A percentile compares a stretch with the other conserved stretches of the same genome.
Evolutionary conservation across 2,888 invertebrate species (phyloP).

Genomic region (Heliconius cydno): DNA sequence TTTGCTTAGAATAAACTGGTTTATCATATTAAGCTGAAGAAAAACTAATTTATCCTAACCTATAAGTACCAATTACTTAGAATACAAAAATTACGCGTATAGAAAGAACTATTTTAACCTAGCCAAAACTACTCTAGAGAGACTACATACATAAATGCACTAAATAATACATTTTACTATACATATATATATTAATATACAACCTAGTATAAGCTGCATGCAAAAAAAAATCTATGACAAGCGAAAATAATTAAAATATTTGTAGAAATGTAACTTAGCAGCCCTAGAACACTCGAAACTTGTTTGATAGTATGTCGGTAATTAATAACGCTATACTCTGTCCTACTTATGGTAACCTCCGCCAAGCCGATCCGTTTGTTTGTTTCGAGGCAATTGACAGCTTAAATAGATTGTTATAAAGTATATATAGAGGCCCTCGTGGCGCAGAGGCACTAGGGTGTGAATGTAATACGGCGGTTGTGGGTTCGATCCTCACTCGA

Average conservation of each 20-base stretch:
- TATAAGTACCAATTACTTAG: no score
- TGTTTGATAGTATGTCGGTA: slow-evolving; percentile 54
- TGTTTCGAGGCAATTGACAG: slow-evolving; percentile 36
- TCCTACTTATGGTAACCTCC: slow-evolving; percentile 55
- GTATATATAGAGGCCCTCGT: no score
- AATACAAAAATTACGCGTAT: no score
- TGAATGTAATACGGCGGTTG: no score
- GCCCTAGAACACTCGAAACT: slow-evolving; percentile 45
- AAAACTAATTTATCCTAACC: no score
- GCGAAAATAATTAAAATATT: not conserved
- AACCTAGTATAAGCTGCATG: not conserved
- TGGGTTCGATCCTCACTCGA: no score
- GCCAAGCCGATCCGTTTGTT: slow-evolving; percentile 48
- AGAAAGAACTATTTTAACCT: no score
- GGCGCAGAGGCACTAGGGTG: no score
- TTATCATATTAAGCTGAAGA: no score
- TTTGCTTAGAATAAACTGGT: no score
- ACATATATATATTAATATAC: not conserved
- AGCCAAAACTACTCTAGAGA: no score
- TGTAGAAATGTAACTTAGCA: not conserved
- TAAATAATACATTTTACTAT: not conserved
- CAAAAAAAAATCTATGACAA: not conserved
- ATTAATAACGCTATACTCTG: slow-evolving; percentile 56
- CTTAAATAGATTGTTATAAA: slow-evolving; percentile 3
- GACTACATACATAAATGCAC: not conserved